Evolutionary conservation across 2,797 vertebrate species (phyloP), one percentile per base, ranked within the genome.

Genomic region (Atherinosoma microstoma): DNA sequence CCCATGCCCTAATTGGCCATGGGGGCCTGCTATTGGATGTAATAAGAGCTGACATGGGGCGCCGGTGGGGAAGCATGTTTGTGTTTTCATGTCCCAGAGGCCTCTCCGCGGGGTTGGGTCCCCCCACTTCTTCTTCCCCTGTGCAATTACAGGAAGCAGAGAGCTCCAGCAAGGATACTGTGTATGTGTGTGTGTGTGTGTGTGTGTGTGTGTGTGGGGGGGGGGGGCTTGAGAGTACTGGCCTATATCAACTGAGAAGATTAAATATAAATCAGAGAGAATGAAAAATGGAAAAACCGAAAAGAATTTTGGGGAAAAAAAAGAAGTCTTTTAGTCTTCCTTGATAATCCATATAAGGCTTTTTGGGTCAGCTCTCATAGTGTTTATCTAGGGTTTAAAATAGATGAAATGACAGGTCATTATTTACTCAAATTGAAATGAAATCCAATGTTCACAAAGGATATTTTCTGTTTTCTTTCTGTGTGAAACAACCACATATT

Each of bases 41-140:
- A 83, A 91, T 84, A 45, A 66, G 85, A 90, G 73, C 73, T 89
- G 87, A 87, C 89, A 79, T 63, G 45, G 67, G 78, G 82, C 27
- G 47, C 82, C 73, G 1, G 15, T 73, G 82, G 79, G 83, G 77
- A 84, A 87, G 72, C 64, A 40, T 83, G 76, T 86, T 88, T 83
- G 34, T 9, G 16, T 83, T 76, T 81, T 65, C 40, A 47, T 67
- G 58, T 79, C 67, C 78, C 73, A 18, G 11, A 10, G 11, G 77
- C 76, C 36, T 70, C 45, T 70, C 58, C 36, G 40, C 51, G 73
- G 60, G 56, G 40, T 64, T 45, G 27, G 13, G 64, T 68, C n/a
- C 51, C 51, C 62, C 56, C 24, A 27, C 24, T 16, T 38, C 32
- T 42, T 61, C n/a, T 32, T 67, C 22, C 71, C 29, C 27, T 2